phyloP scores from a whole-genome alignment of 1,140 invertebrate genomes.

The Phortica variegata region DNA sequence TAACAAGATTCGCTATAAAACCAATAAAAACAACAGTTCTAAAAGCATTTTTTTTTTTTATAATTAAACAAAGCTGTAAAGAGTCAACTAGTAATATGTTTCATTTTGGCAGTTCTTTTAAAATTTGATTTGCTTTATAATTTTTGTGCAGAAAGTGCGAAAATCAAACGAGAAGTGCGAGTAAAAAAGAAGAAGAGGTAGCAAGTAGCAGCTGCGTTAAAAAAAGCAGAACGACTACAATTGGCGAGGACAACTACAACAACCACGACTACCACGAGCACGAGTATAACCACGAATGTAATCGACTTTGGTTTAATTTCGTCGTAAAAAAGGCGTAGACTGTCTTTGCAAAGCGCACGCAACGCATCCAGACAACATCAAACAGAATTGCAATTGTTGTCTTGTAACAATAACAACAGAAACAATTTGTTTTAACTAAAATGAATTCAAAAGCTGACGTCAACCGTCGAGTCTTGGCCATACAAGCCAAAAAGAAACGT shows the following conservation, averaged over 20 bases:
- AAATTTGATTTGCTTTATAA: conserved; percentile 15
- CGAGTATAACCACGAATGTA: conserved; percentile 30
- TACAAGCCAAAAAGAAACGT: conserved; percentile 85
- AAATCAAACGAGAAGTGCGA: conserved; percentile 12
- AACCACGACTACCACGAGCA: too few relatives aligned
- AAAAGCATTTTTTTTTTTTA: too few relatives aligned
- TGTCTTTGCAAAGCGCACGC: conserved; percentile 29
- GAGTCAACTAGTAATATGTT: too few relatives aligned
- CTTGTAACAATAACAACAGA: conserved; percentile 20
- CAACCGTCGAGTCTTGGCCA: conserved; percentile 82
- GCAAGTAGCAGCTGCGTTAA: conserved; percentile 20
- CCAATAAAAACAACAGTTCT: neutral
- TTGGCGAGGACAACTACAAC: too few relatives aligned
- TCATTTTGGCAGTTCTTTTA: conserved; percentile 9
- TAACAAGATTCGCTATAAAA: conserved; percentile 8
- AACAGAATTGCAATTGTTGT: conserved; percentile 35
- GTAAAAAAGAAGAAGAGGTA: conserved; percentile 4
- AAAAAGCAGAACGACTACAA: conserved; percentile 27
- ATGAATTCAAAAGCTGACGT: conserved; percentile 85
- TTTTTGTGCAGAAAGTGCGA: conserved; percentile 5
- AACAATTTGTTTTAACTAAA: conserved; percentile 20
- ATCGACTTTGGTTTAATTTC: conserved; percentile 18
- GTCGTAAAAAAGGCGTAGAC: too few relatives aligned
- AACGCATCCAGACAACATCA: too few relatives aligned
- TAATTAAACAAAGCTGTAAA: too few relatives aligned